These are phyloP conservation scores for Paedocypris micromegethes DNA, from an alignment of 2,797 vertebrate species.

Conservation along the genomic window DNA sequence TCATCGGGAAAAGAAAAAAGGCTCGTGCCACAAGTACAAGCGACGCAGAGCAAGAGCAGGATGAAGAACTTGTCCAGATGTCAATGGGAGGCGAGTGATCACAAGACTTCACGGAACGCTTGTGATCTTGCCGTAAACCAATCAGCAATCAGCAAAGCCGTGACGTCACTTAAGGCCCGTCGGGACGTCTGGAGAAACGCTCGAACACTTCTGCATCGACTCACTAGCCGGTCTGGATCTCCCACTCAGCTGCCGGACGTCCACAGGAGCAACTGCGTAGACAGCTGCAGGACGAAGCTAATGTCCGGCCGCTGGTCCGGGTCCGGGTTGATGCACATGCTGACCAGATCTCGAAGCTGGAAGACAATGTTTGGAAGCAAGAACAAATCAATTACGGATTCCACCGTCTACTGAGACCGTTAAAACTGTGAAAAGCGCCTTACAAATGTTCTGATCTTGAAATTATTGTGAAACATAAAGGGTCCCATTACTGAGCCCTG, in stretches of 20 bases:
- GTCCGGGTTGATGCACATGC: constrained; percentile 88
- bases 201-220: constrained; percentile 5
- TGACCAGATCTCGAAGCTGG: constrained; percentile 86
- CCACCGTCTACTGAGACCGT: no score
- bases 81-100: constrained; percentile 13
- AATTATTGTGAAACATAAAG: no score
- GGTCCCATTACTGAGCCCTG: not conserved
- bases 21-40: no score
- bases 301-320: constrained; percentile 85
- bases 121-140: constrained; percentile 15
- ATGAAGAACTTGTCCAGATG: no score
- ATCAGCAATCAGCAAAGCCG: constrained; percentile 2
- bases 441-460: no score
- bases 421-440: no score
- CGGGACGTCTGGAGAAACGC: not conserved
- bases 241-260: constrained; percentile 78
- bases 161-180: constrained; percentile 1
- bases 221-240: constrained; percentile 3
- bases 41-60: no score
- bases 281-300: constrained; percentile 82
- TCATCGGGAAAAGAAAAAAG: no score
- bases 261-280: constrained; percentile 88
- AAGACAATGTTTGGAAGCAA: constrained; percentile 2
- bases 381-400: no score
- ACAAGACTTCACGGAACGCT: not conserved